Evolutionary conservation across 2,797 vertebrate genomes (phyloP), one percentile per base, ranked within the genome.

Genomic region (Heteromormyrus szaboi): DNA sequence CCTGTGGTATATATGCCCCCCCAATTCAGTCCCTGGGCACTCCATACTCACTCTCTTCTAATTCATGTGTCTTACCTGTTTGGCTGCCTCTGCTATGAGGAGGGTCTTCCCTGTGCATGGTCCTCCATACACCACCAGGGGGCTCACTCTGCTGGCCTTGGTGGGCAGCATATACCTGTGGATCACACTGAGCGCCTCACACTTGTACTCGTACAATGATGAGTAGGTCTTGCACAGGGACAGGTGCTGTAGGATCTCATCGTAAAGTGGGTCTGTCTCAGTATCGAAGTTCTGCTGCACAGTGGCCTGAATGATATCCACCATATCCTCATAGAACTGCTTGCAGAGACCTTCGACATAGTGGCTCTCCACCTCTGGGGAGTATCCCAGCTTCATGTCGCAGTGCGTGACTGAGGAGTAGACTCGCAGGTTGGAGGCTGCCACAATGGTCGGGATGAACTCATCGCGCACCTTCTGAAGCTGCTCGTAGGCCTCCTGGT

Each of bases 311-410:
- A 99, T 99, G 91, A 99, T 98, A 89, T 99, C 99, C 90, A 99
- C 97, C 98, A 99, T 99, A 93, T 99, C 99, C 94, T 99, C 99
- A 56, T 99, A 99, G 95, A 99, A 99, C 91, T 99, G 99, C 93
- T 99, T 99, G 25, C 99, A 98, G 59, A 99, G 97, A 7, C 99
- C 99, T 91, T 99, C 99, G 2, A 99, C 99, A 53, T 99, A 99
- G 91, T 99, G 97, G 90, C 96, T 99, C 93, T 99, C 99, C 90
- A 99, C 98, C 89, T 99, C 98, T 79, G 97, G 97, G 46, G 99
- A 99, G 93, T 99, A 99, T 86, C 99, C 99, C 29, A 98, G 88
- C 92, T 99, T 99, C 98, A 99, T 99, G 95, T 99, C 98, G 90
- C 99, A 99, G 94, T 99, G 98, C 2, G 99, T 99, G 93, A 99